Percentiles rank a stretch among this genome's conserved stretches.
Evolutionary conservation across 2,113 vertebrate genomes (phyloP).

Genomic region (Collichthys lucidus): DNA sequence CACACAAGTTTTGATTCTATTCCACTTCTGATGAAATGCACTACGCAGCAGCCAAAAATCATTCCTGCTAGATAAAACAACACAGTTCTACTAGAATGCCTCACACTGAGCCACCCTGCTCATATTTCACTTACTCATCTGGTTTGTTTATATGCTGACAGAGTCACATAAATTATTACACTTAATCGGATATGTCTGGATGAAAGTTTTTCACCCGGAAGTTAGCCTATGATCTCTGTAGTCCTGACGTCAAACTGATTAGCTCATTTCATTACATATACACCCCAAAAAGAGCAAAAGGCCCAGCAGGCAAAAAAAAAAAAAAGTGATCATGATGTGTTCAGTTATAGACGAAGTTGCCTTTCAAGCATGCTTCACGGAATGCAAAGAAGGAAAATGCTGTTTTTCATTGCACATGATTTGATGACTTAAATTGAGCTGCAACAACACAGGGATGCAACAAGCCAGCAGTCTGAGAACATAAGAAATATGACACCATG

Average conservation of each 20-base stretch:
- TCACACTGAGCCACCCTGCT: background rate
- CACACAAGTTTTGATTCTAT: background rate
- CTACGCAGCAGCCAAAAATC: constrained; percentile 3
- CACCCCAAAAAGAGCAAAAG: background rate
- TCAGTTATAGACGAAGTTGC: constrained; percentile 32
- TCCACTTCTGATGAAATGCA: constrained; percentile 16
- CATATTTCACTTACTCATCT: constrained; percentile 10
- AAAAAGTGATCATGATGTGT: background rate
- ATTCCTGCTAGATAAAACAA: constrained; percentile 16
- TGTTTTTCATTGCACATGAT: background rate
- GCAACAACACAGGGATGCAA: constrained; percentile 22
- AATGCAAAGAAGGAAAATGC: background rate
- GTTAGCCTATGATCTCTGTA: constrained; percentile 13
- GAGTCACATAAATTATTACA: constrained; percentile 30
- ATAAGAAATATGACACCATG: constrained; percentile 10
- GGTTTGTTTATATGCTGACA: background rate
- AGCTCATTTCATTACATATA: background rate
- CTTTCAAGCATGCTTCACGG: constrained; percentile 16
- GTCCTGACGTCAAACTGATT: constrained; percentile 36
- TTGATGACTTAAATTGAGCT: constrained; percentile 43
- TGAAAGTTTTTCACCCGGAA: constrained; percentile 1
- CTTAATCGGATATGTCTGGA: constrained; percentile 19
- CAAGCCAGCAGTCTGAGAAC: background rate
- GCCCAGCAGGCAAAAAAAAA: constrained; percentile 19
- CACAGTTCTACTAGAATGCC: constrained; percentile 26